Evolutionary conservation across 2,888 invertebrate species (phyloP), one percentile per base, ranked within the genome.

Genomic region (Thalpophila matura): DNA sequence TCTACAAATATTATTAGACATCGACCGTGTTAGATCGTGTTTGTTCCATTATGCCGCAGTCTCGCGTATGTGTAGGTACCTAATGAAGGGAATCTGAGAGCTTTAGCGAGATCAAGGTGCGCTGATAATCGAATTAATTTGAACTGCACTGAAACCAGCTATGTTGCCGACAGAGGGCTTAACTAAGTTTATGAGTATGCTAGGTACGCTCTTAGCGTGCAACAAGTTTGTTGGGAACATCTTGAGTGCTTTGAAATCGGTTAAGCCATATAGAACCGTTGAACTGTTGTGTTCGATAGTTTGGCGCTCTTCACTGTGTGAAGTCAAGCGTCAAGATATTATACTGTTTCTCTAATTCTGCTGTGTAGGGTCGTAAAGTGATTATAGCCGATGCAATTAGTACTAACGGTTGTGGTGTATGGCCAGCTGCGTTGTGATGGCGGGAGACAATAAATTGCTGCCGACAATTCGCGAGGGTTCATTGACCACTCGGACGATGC

Each of bases 141-240:
- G 89, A 85, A 89, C 90, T 87, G 89, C 90, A 89, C 81, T 86
- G 89, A 86, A 91, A 90, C 89, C 89, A 84, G 87, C 91, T 85
- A 87, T 89, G 90, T 90, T 87, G 85, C 91, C 89, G 90, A 90
- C 89, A 86, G 89, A 89, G 87, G 87, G 88, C 85, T 88, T 93
- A 94, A 94, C 94, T 93, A 89, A 93, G 93, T 94, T 94, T 93
- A 93, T 90, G 91, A 92, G 84, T 91, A 94, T 91, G 92, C 88
- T 87, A 87, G 88, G 86, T 89, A 90, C 90, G 91, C 93, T 90
- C 86, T 88, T 84, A 88, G 85, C 81, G 87, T 78, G 94, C 93
- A 94, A 95, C 94, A 95, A 95, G 94, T 94, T 94, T 90, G 90
- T 88, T 85, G 84, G 84, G 86, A 92, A 85, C 90, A 87, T 92